Percentiles rank a stretch among this genome's conserved stretches.
These are phyloP conservation scores for Hedya salicella DNA, from an alignment of 2,888 invertebrate species.

Conservation along the genomic window DNA sequence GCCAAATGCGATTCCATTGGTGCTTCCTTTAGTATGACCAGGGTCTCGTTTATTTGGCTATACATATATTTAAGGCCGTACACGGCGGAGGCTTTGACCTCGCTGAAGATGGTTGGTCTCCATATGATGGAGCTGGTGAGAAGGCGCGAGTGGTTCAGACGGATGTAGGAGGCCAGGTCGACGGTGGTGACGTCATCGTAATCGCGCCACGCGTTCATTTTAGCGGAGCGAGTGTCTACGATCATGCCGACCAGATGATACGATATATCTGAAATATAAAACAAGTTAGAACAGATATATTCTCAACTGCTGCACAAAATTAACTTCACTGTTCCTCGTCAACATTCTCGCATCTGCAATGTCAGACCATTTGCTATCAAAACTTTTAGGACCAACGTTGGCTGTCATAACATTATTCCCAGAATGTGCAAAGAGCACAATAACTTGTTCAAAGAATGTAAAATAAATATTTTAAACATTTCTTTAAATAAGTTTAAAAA, in stretches of 20 bases:
- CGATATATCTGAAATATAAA: constrained; percentile 70
- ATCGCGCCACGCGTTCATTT: constrained; percentile 92
- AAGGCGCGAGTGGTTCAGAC: constrained; percentile 93
- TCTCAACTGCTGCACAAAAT: too few species aligned
- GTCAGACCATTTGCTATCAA: too few species aligned
- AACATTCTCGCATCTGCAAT: too few species aligned
- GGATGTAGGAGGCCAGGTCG: constrained; percentile 91
- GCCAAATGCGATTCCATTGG: constrained; percentile 89
- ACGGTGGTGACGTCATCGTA: constrained; percentile 92
- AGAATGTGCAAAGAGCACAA: too few species aligned
- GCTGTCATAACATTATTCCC: too few species aligned
- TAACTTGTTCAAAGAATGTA: too few species aligned
- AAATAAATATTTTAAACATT: too few species aligned
- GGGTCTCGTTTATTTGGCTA: constrained; percentile 73
- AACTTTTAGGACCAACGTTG: too few species aligned
- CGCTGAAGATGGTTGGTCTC: constrained; percentile 89
- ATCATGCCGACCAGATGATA: constrained; percentile 90
- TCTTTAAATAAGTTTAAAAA: too few species aligned
- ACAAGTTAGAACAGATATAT: background rate
- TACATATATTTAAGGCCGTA: constrained; percentile 71
- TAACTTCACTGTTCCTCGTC: too few species aligned
- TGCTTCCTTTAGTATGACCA: constrained; percentile 75
- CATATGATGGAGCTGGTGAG: constrained; percentile 92
- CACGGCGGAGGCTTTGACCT: constrained; percentile 69
- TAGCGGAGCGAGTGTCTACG: constrained; percentile 90